phyloP scores from a whole-genome alignment of 2,888 invertebrate species.

The Cartodere bifasciata region DNA sequence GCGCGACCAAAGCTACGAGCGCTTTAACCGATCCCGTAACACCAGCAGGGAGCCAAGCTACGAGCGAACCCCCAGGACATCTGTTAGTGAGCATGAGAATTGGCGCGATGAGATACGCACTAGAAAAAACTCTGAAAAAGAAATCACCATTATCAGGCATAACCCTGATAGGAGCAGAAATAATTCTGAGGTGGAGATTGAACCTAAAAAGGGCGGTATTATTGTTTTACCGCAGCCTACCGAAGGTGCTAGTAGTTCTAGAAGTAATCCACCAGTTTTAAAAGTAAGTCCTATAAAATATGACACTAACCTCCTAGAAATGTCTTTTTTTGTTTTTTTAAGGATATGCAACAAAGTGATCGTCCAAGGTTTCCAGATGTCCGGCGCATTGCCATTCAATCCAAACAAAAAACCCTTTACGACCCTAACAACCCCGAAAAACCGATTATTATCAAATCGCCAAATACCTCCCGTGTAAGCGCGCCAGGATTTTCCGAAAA shows the following conservation, averaged over 20 bases:
- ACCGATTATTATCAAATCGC: constrained; percentile 55
- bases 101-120: constrained; percentile 33
- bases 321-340: no score
- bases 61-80: constrained; percentile 31
- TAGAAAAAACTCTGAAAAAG: constrained; percentile 25
- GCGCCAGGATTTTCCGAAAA: constrained; percentile 30
- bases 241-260: no score
- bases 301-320: no score
- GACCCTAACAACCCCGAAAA: constrained; percentile 55
- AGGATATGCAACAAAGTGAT: no score
- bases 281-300: neutral
- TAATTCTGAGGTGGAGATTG: constrained; percentile 21
- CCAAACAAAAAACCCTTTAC: constrained; percentile 34
- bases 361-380: constrained; percentile 8
- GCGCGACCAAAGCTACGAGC: constrained; percentile 23
- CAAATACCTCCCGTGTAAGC: constrained; percentile 33
- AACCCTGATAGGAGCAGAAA: constrained; percentile 16
- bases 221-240: constrained; percentile 24
- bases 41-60: constrained; percentile 36
- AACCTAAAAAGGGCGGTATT: constrained; percentile 25
- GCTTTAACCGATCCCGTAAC: no score
- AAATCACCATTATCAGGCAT: constrained; percentile 11
- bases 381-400: constrained; percentile 1
- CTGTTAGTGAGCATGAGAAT: constrained; percentile 28
- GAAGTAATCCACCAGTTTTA: neutral